Evolutionary conservation across 2,113 vertebrate species (phyloP).

Genomic region (Dipodomys stephensi): DNA sequence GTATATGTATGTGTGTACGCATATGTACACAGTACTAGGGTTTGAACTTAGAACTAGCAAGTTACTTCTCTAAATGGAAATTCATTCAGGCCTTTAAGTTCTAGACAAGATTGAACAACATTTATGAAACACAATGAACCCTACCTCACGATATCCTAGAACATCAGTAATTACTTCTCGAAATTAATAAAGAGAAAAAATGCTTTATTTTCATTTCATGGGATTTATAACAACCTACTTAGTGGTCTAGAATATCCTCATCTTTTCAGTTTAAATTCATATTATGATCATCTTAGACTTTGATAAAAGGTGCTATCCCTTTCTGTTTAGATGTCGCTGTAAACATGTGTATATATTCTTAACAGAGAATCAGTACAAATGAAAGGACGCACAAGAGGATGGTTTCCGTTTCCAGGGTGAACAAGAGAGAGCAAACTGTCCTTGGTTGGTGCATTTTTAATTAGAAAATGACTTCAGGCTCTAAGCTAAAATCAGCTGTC

Average conservation of each 20-base stretch:
- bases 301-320: not conserved
- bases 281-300: not conserved
- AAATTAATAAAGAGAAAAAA: not conserved
- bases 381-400: rapidly evolving
- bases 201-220: not conserved
- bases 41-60: too few species aligned
- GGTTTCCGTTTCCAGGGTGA: not conserved
- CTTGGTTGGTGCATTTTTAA: not conserved
- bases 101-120: not conserved
- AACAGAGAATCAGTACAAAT: not conserved
- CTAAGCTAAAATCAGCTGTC: not conserved
- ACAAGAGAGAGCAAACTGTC: not conserved
- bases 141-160: not conserved
- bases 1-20: too few species aligned
- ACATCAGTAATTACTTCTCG: not conserved
- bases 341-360: not conserved
- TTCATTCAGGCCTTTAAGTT: too few species aligned
- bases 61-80: too few species aligned
- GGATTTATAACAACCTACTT: not conserved
- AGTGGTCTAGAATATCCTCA: not conserved
- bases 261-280: not conserved
- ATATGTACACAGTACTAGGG: too few species aligned
- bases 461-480: not conserved
- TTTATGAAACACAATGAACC: not conserved
- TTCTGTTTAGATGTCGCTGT: not conserved